Percentiles rank a stretch among this genome's conserved stretches.
phyloP scores from a whole-genome alignment of 2,888 invertebrate genomes.

The Temnothorax rugatulus region DNA sequence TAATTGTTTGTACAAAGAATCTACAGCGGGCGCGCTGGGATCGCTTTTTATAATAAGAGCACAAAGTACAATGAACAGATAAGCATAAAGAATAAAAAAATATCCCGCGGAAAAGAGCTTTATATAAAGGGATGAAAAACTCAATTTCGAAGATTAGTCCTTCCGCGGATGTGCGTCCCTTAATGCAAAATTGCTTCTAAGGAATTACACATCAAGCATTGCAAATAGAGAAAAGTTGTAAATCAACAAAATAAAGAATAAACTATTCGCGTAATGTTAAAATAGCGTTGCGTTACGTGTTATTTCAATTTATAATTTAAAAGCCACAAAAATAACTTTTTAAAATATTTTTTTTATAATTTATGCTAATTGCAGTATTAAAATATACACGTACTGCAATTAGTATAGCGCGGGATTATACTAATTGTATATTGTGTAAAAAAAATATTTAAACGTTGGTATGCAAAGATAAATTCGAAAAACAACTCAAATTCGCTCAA shows the following conservation, averaged over 20 bases:
- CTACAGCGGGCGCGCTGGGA: neutral
- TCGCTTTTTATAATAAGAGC: neutral
- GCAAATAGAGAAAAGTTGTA: neutral
- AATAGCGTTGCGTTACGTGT: neutral
- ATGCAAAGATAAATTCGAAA: neutral
- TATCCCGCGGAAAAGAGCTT: slow-evolving; percentile 12
- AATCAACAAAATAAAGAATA: slow-evolving; percentile 10
- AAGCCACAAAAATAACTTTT: neutral
- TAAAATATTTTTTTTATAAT: neutral
- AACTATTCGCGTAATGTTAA: neutral
- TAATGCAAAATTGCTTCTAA: slow-evolving; percentile 44
- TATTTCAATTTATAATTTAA: slow-evolving; percentile 7
- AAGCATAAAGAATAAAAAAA: slow-evolving; percentile 35
- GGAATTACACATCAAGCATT: slow-evolving; percentile 12
- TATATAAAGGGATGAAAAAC: slow-evolving; percentile 7
- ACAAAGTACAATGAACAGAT: slow-evolving; percentile 23
- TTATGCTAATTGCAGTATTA: neutral
- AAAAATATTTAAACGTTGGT: neutral
- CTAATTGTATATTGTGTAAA: neutral
- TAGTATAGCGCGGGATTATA: neutral
- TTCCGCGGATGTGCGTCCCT: slow-evolving; percentile 8
- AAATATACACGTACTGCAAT: neutral
- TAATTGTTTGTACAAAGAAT: slow-evolving; percentile 28
- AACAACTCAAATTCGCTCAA: neutral
- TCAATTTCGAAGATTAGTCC: slow-evolving; percentile 49